Evolutionary conservation across 2,797 vertebrate genomes (phyloP).

Genomic region (Rhinogobio ventralis): DNA sequence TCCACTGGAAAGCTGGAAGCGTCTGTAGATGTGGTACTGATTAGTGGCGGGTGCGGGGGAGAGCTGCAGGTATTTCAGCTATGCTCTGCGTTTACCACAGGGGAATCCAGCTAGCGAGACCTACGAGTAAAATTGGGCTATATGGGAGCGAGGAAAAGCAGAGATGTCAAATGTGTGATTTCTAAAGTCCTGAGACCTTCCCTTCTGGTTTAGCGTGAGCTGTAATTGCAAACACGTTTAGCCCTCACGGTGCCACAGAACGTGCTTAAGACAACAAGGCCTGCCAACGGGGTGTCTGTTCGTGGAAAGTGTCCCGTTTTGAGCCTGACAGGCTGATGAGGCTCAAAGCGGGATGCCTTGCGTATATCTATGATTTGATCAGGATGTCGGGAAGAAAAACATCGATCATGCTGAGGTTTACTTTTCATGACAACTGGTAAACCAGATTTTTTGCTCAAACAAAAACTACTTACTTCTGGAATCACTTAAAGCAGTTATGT

Average conservation of each 20-base stretch:
- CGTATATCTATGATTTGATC: constrained; percentile 9
- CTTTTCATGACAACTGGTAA: not conserved
- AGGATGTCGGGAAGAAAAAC: constrained; percentile 6
- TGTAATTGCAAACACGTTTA: constrained; percentile 37
- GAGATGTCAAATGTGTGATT: constrained; percentile 50
- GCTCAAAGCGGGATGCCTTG: not conserved
- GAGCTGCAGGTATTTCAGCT: constrained; percentile 69
- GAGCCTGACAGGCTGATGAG: not conserved
- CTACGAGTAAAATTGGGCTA: constrained; percentile 23
- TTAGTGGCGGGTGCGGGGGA: constrained; percentile 70
- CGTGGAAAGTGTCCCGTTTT: not conserved
- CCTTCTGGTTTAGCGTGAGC: constrained; percentile 3
- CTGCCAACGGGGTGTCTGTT: not conserved
- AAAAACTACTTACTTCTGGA: not conserved
- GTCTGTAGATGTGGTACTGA: constrained; percentile 74
- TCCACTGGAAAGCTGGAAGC: constrained; percentile 62
- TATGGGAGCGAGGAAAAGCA: constrained; percentile 54
- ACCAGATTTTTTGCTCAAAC: not conserved
- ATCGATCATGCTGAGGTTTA: not conserved
- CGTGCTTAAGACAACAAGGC: not conserved
- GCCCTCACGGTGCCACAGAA: not conserved
- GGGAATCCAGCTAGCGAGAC: constrained; percentile 32
- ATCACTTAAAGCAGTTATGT: constrained; percentile 1
- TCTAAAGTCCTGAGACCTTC: constrained; percentile 37
- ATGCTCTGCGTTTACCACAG: constrained; percentile 34